Percentiles rank a stretch among this genome's conserved stretches.
phyloP scores from a whole-genome alignment of 2,888 invertebrate species.

The Sthenelais limicola region DNA sequence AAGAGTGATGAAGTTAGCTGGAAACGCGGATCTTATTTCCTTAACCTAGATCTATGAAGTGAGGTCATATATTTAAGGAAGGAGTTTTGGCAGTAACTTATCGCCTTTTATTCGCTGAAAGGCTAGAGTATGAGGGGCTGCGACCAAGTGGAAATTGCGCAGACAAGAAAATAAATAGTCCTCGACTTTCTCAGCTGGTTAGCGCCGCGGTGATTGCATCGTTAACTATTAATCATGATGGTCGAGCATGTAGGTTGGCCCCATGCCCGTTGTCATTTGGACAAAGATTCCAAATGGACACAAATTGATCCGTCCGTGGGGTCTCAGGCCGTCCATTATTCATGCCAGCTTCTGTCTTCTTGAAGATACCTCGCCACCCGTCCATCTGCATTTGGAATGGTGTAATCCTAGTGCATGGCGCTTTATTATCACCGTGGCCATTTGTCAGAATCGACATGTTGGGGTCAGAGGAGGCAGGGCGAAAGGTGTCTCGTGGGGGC shows the following conservation, averaged over 20 bases:
- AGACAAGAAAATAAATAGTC: constrained; percentile 2
- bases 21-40: constrained; percentile 6
- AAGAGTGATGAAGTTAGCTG: constrained; percentile 36
- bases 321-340: constrained; percentile 28
- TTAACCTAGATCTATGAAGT: too few species aligned
- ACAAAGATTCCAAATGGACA: constrained; percentile 27
- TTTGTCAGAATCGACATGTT: constrained; percentile 34
- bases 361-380: constrained; percentile 24
- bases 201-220: background rate
- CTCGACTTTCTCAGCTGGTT: background rate
- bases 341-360: constrained; percentile 21
- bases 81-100: too few species aligned
- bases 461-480: constrained; percentile 18
- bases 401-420: constrained; percentile 13
- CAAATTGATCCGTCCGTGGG: constrained; percentile 19
- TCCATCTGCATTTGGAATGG: constrained; percentile 35
- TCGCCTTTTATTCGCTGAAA: too few species aligned
- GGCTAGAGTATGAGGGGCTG: too few species aligned
- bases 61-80: too few species aligned
- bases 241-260: background rate
- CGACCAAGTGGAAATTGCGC: too few species aligned
- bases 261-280: background rate
- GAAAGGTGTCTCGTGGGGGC: constrained; percentile 16
- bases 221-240: constrained; percentile 15
- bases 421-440: constrained; percentile 34